phyloP scores from a whole-genome alignment of 1,140 invertebrate species.

The Scaptomyza hsui region DNA sequence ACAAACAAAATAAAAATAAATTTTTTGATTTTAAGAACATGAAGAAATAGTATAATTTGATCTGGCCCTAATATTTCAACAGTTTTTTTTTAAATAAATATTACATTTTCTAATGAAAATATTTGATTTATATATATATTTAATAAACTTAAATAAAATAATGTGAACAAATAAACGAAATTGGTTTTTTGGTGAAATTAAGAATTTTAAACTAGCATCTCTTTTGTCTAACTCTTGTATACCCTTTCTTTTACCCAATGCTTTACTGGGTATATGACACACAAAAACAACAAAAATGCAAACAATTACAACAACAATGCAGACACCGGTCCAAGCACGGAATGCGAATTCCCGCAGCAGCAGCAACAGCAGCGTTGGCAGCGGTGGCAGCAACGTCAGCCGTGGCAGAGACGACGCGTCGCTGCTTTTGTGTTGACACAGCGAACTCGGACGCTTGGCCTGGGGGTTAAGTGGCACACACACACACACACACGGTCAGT shows the following conservation, averaged over 20 bases:
- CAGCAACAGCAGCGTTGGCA: not conserved
- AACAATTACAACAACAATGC: slow-evolving; percentile 36
- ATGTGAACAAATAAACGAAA: too few relatives aligned
- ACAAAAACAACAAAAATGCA: slow-evolving; percentile 25
- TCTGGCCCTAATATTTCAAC: too few relatives aligned
- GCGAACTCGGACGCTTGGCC: slow-evolving; percentile 44
- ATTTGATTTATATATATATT: too few relatives aligned
- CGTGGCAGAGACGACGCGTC: slow-evolving; percentile 37
- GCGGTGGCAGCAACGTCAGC: not conserved
- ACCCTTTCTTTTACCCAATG: not conserved
- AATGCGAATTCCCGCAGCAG: slow-evolving; percentile 47
- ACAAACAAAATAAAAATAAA: too few relatives aligned
- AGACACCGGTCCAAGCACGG: slow-evolving; percentile 19
- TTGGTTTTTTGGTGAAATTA: too few relatives aligned
- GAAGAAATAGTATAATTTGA: too few relatives aligned
- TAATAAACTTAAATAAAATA: too few relatives aligned
- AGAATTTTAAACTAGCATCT: too few relatives aligned
- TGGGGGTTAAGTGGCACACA: slow-evolving; percentile 73
- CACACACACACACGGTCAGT: slow-evolving; percentile 33
- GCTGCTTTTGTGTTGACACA: slow-evolving; percentile 42
- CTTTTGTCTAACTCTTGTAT: not conserved
- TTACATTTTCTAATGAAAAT: too few relatives aligned
- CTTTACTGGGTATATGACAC: not conserved
- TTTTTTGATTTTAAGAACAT: too few relatives aligned
- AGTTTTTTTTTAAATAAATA: too few relatives aligned